Evolutionary conservation across 2,797 vertebrate species (phyloP).

Genomic region (Muscicapa comitata): DNA sequence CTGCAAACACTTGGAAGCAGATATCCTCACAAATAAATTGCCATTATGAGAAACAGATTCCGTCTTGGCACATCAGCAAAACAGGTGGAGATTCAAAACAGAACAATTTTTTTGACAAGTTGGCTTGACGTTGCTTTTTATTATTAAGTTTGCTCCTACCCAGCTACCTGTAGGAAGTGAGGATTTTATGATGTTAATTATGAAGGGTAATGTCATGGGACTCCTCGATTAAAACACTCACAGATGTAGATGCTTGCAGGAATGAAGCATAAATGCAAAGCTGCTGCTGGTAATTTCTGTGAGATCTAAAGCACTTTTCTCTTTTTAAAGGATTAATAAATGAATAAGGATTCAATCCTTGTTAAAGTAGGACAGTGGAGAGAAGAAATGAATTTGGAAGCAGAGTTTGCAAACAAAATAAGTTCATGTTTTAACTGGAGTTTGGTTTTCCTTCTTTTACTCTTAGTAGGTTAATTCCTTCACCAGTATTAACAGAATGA

Average conservation of each 20-base stretch:
- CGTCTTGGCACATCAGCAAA: slow-evolving; percentile 49
- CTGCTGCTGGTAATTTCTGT: neutral
- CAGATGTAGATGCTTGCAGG: neutral
- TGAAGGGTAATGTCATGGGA: neutral
- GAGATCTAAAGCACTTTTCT: neutral
- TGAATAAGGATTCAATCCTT: neutral
- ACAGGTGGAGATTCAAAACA: slow-evolving; percentile 51
- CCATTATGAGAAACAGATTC: slow-evolving; percentile 53
- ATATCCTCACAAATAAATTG: slow-evolving; percentile 60
- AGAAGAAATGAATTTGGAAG: neutral
- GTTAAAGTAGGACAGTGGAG: neutral
- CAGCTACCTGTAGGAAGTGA: neutral
- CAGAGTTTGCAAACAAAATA: neutral
- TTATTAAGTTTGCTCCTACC: neutral
- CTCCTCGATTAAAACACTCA: neutral
- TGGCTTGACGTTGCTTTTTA: neutral
- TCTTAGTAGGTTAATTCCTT: neutral
- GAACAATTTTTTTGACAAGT: neutral
- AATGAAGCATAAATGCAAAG: neutral
- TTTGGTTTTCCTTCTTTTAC: neutral
- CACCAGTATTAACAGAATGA: neutral
- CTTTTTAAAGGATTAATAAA: neutral
- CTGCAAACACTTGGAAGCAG: slow-evolving; percentile 53
- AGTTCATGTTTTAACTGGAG: neutral
- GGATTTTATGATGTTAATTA: neutral